A percentile compares a stretch with the other conserved stretches of the same genome.
Conservation (phyloP, 2,888 invertebrate genomes). For the Spisula subtruncata region DNA sequence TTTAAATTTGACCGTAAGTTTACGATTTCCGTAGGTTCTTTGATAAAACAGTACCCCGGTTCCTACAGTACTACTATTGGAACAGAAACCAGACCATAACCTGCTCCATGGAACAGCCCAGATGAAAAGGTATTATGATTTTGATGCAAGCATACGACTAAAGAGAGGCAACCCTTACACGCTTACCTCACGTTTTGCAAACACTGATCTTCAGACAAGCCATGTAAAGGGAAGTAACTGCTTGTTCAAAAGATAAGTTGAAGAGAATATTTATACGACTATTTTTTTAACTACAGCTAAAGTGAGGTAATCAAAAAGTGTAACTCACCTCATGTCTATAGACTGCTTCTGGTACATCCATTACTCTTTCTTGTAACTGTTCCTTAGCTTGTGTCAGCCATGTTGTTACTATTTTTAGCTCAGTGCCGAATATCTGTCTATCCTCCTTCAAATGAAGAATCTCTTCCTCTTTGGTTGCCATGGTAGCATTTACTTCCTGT, state of each 20-base stretch:
- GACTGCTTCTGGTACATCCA: slow-evolving; percentile 77
- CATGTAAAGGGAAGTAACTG: background rate
- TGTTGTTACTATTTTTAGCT: slow-evolving; percentile 71
- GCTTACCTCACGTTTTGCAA: no score
- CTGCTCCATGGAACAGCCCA: no score
- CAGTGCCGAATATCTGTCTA: slow-evolving; percentile 74
- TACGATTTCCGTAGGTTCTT: no score
- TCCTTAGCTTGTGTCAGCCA: slow-evolving; percentile 81
- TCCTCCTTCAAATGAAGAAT: slow-evolving; percentile 79
- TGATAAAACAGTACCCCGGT: no score
- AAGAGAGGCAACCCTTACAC: no score
- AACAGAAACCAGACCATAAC: no score
- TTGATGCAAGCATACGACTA: no score
- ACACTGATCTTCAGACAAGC: background rate
- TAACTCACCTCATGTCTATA: slow-evolving; percentile 80
- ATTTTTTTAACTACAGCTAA: background rate
- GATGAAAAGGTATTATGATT: no score
- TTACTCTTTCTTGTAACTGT: slow-evolving; percentile 78
- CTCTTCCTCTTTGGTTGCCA: slow-evolving; percentile 80
- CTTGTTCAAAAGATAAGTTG: background rate
- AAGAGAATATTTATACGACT: background rate
- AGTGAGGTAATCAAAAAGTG: background rate
- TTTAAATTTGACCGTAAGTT: no score
- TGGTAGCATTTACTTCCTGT: slow-evolving; percentile 69
- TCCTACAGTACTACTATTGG: no score